Conservation (phyloP, 2,797 vertebrate genomes). For the Hephaestus fuliginosus region DNA sequence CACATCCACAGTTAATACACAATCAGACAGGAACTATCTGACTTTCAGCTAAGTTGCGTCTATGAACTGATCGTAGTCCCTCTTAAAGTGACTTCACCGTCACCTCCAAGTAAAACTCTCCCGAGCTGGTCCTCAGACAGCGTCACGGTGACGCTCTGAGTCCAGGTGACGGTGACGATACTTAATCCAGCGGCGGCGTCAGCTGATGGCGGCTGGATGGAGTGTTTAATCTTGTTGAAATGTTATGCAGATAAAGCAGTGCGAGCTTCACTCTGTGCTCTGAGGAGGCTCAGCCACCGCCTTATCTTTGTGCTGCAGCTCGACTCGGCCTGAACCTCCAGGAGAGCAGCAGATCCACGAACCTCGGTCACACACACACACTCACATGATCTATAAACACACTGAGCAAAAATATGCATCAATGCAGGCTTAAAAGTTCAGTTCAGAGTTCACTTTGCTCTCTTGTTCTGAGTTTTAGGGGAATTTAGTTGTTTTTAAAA, state of each 20-base stretch:
- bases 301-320: slow-evolving; percentile 7
- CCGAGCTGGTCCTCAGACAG: background rate
- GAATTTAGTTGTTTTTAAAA: background rate
- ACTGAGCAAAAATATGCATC: background rate
- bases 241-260: slow-evolving; percentile 20
- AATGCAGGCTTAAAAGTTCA: background rate
- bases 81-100: background rate
- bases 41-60: background rate
- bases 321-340: background rate
- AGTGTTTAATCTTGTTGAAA: slow-evolving; percentile 27
- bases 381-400: background rate
- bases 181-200: background rate
- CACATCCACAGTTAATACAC: too few species aligned
- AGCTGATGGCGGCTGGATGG: slow-evolving; percentile 7
- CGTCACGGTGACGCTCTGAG: too few species aligned
- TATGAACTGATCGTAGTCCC: background rate
- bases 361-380: background rate
- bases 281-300: background rate
- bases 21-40: too few species aligned
- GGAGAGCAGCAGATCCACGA: background rate
- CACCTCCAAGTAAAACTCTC: background rate
- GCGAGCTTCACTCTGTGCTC: background rate
- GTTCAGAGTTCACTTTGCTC: background rate
- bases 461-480: background rate
- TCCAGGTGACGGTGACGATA: too few species aligned